phyloP scores from a whole-genome alignment of 2,113 vertebrate species.

The Thunnus maccoyii region DNA sequence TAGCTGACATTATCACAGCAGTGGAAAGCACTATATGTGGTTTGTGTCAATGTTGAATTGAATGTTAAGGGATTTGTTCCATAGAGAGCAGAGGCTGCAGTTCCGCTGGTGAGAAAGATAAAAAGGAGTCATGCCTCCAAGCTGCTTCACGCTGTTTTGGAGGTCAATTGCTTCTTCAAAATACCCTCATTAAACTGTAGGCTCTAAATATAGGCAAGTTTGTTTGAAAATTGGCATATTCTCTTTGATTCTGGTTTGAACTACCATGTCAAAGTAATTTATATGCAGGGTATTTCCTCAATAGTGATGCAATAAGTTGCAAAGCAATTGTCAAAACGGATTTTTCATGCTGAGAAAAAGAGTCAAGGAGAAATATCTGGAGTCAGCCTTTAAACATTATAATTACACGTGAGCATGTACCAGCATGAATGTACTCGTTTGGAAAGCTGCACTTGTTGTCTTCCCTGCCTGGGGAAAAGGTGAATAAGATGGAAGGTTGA shows the following conservation, averaged over 20 bases:
- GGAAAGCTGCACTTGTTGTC: conserved; percentile 34
- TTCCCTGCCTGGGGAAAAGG: conserved; percentile 7
- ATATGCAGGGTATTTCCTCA: conserved; percentile 34
- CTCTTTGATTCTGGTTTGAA: conserved; percentile 53
- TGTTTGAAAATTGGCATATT: conserved; percentile 41
- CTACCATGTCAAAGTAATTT: conserved; percentile 46
- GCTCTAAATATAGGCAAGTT: conserved; percentile 49
- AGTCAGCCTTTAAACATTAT: conserved; percentile 15
- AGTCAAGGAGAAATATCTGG: conserved; percentile 13
- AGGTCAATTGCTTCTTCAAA: conserved; percentile 71
- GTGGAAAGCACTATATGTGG: conserved; percentile 42
- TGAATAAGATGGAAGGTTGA: conserved; percentile 3
- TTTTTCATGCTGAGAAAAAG: conserved; percentile 36
- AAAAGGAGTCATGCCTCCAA: conserved; percentile 55
- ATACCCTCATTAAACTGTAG: conserved; percentile 59
- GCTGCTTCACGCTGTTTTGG: conserved; percentile 65
- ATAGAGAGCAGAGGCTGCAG: conserved; percentile 31
- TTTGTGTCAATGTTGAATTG: conserved; percentile 57
- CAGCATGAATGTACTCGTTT: conserved; percentile 27
- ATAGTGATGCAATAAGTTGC: conserved; percentile 60
- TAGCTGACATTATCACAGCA: conserved; percentile 56
- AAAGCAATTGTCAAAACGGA: conserved; percentile 46
- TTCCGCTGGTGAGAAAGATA: conserved; percentile 57
- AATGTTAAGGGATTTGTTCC: conserved; percentile 64
- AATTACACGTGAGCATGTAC: neutral